Conservation (phyloP, 2,797 vertebrate species). For the Chlorospingus flavigularis region DNA sequence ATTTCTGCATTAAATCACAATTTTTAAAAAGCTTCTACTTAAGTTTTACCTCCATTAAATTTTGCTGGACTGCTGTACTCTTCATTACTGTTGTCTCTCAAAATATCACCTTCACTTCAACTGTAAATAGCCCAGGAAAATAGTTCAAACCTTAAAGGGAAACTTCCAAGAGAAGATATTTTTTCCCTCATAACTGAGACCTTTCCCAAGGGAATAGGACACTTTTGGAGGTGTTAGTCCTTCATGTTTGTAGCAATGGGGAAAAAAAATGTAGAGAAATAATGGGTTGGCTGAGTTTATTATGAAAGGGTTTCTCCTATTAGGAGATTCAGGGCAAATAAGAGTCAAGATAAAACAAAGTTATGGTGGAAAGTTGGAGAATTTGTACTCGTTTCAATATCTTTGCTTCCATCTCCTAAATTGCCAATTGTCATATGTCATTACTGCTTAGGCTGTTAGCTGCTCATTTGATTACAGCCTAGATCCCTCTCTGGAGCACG, state of each 20-base stretch:
- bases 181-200: neutral
- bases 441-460: slow-evolving; percentile 12
- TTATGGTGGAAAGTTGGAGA: slow-evolving; percentile 5
- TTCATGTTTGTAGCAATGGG: slow-evolving; percentile 5
- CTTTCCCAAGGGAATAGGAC: slow-evolving; percentile 46
- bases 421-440: slow-evolving; percentile 28
- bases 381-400: slow-evolving; percentile 43
- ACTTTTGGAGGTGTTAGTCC: slow-evolving; percentile 17
- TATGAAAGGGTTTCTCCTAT: slow-evolving; percentile 28
- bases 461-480: neutral
- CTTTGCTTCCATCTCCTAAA: slow-evolving; percentile 49
- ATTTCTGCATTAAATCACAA: neutral
- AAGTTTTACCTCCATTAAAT: neutral
- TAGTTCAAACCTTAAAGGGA: slow-evolving; percentile 18
- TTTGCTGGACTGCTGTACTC: neutral
- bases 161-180: neutral
- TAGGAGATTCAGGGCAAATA: slow-evolving; percentile 52
- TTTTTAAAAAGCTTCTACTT: neutral
- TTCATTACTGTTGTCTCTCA: slow-evolving; percentile 28
- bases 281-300: slow-evolving; percentile 38
- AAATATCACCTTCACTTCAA: slow-evolving; percentile 32
- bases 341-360: slow-evolving; percentile 40
- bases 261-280: slow-evolving; percentile 23
- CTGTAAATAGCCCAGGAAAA: slow-evolving; percentile 45
- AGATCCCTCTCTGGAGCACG: neutral